A percentile compares a stretch with the other conserved stretches of the same genome.
Evolutionary conservation across 64 coral and sea anemone species (phyloP).

Genomic region (Stichodactyla helianthus): DNA sequence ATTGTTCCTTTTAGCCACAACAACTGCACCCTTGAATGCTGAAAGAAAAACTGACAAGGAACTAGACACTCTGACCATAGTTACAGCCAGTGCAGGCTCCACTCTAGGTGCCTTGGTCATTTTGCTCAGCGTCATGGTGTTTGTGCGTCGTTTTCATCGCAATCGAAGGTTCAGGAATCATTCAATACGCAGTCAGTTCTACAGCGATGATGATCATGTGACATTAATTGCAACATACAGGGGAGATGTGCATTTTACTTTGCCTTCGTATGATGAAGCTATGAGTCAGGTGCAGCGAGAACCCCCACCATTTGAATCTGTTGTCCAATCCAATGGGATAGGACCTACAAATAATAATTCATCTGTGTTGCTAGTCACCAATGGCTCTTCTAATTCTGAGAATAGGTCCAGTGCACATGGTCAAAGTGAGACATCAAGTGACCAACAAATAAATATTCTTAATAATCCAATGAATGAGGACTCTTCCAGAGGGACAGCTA

Average conservation of each 20-base stretch:
- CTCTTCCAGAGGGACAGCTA: neutral
- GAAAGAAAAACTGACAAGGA: conserved; percentile 9
- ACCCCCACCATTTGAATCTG: conserved; percentile 75
- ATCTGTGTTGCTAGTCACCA: neutral
- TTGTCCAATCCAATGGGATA: conserved; percentile 28
- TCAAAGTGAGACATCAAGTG: neutral
- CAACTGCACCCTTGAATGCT: neutral
- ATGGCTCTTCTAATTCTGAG: neutral
- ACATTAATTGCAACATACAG: conserved; percentile 68
- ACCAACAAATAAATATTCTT: conserved; percentile 32
- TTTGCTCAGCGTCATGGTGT: conserved; percentile 54
- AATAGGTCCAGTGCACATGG: neutral
- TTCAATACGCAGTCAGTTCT: conserved; percentile 59
- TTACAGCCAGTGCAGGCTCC: conserved; percentile 72
- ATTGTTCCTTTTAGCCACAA: neutral
- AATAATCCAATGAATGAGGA: conserved; percentile 25
- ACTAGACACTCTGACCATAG: conserved; percentile 86
- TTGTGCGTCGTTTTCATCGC: conserved; percentile 78
- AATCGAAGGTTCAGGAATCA: conserved; percentile 68
- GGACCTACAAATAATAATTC: conserved; percentile 1
- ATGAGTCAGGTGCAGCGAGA: conserved; percentile 65
- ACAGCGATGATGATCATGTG: conserved; percentile 73
- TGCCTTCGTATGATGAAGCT: conserved; percentile 89
- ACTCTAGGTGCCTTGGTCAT: conserved; percentile 77
- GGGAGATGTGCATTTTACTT: conserved; percentile 72